Evolutionary conservation across 2,797 vertebrate genomes (phyloP), one percentile per base, ranked within the genome.

Genomic region (Amblyraja radiata): DNA sequence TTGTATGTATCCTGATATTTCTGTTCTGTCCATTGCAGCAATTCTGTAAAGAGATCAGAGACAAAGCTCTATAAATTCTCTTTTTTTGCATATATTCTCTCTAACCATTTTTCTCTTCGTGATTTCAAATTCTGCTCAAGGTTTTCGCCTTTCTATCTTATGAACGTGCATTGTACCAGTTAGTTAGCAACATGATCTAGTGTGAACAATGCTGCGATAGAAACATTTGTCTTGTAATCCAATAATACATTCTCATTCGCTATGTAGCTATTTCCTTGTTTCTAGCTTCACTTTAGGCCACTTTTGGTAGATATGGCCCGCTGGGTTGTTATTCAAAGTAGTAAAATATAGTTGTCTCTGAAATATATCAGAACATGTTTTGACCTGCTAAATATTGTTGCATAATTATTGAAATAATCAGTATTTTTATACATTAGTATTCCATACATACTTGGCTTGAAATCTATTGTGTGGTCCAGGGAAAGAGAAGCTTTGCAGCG

Each of bases 1-100:
- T 28, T 88, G 84, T n/a, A 61, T 84, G 54, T 88, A 65, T 32
- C 63, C 84, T 88, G 63, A 68, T 88, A 63, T 36, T 88, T 68
- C 84, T 68, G n/a, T n/a, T 88, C 61, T 88, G 63, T 25, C 63
- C 1, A 10, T 32, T 61, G 28, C 84, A 65, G 14, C 61, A 88
- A 65, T 88, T 36, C 58, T 32, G 28, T 63, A 28, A n/a, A 28
- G 54, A 61, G 25, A 61, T 61, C 28, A 78, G n/a, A 36, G n/a
- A 36, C 77, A 73, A 21, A 21, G 71, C 23, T 14, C 54, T 81
- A 16, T 11, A 2, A 25, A 54, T 84, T 2, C 28, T 63, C 6
- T 6, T 61, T 6, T 32, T 32, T 11, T 78, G 28, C 32, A 2
- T 78, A n/a, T 36, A 32, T 78, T n/a, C 3, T 7, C 10, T n/a